These are phyloP conservation scores for Carettochelys insculpta DNA, from an alignment of 2,113 vertebrate genomes.

Conservation along the genomic window DNA sequence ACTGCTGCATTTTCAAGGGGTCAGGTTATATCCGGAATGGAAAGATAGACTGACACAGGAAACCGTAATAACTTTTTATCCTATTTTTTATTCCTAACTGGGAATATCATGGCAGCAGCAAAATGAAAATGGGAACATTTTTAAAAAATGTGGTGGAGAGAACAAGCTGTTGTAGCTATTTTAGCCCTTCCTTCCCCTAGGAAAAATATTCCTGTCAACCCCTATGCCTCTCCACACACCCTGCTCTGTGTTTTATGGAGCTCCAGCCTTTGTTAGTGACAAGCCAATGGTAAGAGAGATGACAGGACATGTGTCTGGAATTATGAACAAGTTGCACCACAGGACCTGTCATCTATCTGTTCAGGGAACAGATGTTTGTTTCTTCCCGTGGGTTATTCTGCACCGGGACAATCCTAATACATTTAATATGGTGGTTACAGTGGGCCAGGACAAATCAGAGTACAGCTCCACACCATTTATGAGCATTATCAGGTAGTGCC, in stretches of 20 bases:
- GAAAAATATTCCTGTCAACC: background rate
- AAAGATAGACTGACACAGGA: background rate
- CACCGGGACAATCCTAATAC: background rate
- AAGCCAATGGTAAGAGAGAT: background rate
- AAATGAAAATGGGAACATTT: background rate
- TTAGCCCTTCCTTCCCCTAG: background rate
- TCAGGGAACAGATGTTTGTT: background rate
- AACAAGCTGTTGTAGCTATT: background rate
- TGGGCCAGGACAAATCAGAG: background rate
- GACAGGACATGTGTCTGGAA: background rate
- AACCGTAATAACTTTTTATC: background rate
- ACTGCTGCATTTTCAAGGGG: background rate
- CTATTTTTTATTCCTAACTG: background rate
- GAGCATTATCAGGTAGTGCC: background rate
- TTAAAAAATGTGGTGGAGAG: background rate
- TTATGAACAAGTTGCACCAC: rapidly evolving
- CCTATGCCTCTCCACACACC: background rate
- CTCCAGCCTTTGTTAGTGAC: background rate
- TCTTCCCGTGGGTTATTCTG: background rate
- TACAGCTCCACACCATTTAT: background rate
- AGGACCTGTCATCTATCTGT: background rate
- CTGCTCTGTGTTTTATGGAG: background rate
- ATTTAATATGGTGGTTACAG: rapidly evolving
- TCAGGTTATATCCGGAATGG: background rate
- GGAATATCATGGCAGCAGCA: background rate